Percentiles rank a stretch among this genome's conserved stretches.
phyloP scores from a whole-genome alignment of 2,888 invertebrate genomes.

The Nemurella pictetii region DNA sequence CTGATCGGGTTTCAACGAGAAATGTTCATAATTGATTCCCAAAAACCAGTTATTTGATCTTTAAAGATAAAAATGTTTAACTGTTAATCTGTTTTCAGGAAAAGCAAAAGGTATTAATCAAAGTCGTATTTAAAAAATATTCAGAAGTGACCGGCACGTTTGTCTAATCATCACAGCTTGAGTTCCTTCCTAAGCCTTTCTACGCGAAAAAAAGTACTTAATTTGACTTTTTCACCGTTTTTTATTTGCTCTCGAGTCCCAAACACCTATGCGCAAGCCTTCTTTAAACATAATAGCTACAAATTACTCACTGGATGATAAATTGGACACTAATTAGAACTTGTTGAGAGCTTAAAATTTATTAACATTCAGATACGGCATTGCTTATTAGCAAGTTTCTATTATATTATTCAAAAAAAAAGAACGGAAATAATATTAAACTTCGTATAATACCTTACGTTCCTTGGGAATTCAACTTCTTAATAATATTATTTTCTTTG shows the following conservation, averaged over 20 bases:
- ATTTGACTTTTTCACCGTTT: too few relatives aligned
- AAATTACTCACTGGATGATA: background rate
- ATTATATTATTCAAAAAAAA: background rate
- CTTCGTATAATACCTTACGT: background rate
- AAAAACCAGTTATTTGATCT: too few relatives aligned
- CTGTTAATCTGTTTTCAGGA: too few relatives aligned
- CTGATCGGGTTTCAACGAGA: too few relatives aligned
- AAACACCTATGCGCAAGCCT: background rate
- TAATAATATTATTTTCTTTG: constrained; percentile 30
- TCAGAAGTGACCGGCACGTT: too few relatives aligned
- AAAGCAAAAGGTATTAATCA: too few relatives aligned
- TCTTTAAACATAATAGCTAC: background rate
- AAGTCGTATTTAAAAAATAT: too few relatives aligned
- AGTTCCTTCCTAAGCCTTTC: too few relatives aligned
- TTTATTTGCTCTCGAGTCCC: background rate
- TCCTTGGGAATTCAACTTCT: constrained; percentile 29
- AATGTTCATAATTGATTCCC: too few relatives aligned
- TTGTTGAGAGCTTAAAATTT: background rate
- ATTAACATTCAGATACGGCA: background rate
- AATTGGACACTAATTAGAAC: background rate
- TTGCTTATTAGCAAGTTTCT: constrained; percentile 23
- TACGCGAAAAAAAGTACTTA: too few relatives aligned
- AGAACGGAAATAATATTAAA: constrained; percentile 1
- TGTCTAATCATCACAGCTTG: too few relatives aligned
- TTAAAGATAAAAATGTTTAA: too few relatives aligned